Percentiles rank a stretch among this genome's conserved stretches.
Evolutionary conservation across 2,113 vertebrate species (phyloP).

Genomic region (Leptodactylus fuscus): DNA sequence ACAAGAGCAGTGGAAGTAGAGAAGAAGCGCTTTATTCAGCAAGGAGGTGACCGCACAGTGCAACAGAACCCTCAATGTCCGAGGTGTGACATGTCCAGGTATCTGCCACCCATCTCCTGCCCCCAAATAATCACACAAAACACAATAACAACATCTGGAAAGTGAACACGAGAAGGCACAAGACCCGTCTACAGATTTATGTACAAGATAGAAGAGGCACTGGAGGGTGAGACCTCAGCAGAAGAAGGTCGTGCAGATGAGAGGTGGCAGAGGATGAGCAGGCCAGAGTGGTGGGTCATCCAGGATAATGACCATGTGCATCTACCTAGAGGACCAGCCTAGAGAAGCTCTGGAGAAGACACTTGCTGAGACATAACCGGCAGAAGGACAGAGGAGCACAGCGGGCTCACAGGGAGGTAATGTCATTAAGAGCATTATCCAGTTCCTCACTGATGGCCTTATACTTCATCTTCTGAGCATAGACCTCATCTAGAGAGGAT

Average conservation of each 20-base stretch:
- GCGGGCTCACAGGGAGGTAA: constrained; percentile 66
- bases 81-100: not conserved
- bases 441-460: constrained; percentile 98
- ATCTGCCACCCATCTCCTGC: not conserved
- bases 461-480: constrained; percentile 98
- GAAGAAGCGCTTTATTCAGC: constrained; percentile 16
- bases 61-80: not conserved
- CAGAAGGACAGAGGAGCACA: not conserved
- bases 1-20: not conserved
- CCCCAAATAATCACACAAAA: not conserved
- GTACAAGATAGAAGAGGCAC: not conserved
- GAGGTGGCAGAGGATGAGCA: not conserved
- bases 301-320: not conserved
- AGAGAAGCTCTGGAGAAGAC: not conserved
- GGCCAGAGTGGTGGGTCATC: not conserved
- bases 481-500: constrained; percentile 87
- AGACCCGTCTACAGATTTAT: not conserved
- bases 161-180: not conserved
- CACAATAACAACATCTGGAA: not conserved
- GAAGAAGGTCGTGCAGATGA: not conserved
- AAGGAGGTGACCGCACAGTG: not conserved
- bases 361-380: not conserved
- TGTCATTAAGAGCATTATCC: constrained; percentile 97
- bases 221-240: not conserved
- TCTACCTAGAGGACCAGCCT: not conserved